Evolutionary conservation across 2,888 invertebrate species (phyloP), one percentile per base, ranked within the genome.

Genomic region (Plebejus melissa): DNA sequence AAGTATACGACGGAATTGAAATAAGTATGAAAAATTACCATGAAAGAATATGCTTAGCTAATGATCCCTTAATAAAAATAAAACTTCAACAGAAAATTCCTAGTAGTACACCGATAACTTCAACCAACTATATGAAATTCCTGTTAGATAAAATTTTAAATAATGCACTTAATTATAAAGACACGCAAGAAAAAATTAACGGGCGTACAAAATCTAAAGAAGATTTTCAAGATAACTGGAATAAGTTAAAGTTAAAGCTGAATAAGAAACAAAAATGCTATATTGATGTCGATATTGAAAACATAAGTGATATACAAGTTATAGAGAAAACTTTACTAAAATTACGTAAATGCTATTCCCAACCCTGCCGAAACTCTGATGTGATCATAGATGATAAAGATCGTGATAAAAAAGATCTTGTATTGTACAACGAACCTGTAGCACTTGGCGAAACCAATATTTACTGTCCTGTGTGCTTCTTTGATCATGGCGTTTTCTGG

Each of bases 381-480:
- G 86, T 86, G 57, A 86, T 85, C 71, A 86, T 84, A 76, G 36
- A 78, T 36, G 85, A 84, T 60, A 80, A 80, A 71, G 78, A 80
- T 65, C 86, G 84, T 16, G 84, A 87, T 36, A 88, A 86, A 54
- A 86, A 86, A 80, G 85, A 91, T 80, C 77, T 83, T 41, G 77
- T 87, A 32, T 84, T 79, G 2, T 84, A 83, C 77, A 92, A 91
- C 79, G 83, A 87, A 75, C 76, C 84, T 65, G 83, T 90, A 74
- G 87, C 87, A 77, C 90, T 94, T 76, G 95, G 96, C n/a, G 94
- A 95, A 83, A 95, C 94, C 1, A 88, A 88, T 78, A 81, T 90
- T 80, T 96, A 94, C 81, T 96, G 96, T 82, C 96, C 96, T 0
- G 91, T 96, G 54, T 88, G 94, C n/a, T 94, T 93, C 81, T 86